Evolutionary conservation across 2,797 vertebrate genomes (phyloP).

Genomic region (Gambelia wislizenii): DNA sequence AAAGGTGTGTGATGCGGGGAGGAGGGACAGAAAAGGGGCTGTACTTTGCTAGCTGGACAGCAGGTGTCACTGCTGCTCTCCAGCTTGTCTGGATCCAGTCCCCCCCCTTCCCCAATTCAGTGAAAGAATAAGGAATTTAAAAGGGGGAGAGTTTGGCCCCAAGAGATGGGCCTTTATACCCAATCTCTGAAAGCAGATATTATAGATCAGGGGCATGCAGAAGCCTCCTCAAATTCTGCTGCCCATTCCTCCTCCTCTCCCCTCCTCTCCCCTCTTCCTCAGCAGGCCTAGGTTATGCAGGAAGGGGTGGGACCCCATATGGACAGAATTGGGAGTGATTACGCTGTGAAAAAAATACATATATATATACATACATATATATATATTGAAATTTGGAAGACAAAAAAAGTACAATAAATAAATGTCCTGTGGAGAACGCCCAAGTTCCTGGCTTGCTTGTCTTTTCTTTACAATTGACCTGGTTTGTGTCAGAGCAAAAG

Average conservation of each 20-base stretch:
- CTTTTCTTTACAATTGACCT: not conserved
- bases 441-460: constrained; percentile 27
- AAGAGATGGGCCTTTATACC: not conserved
- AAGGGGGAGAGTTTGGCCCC: not conserved
- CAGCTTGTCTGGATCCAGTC: not conserved
- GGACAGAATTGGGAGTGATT: constrained; percentile 42
- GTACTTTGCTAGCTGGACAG: not conserved
- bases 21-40: not conserved
- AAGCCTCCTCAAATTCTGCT: constrained; percentile 49
- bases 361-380: not conserved
- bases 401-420: constrained; percentile 76
- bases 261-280: constrained; percentile 42
- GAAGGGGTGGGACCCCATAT: not conserved
- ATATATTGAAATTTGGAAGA: constrained; percentile 8
- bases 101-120: not conserved
- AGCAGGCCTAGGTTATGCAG: constrained; percentile 30
- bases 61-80: constrained; percentile 40
- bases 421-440: constrained; percentile 70
- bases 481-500: not conserved
- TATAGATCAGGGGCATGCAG: constrained; percentile 43
- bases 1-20: not conserved
- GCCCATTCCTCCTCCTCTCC: constrained; percentile 54
- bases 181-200: constrained; percentile 44
- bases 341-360: constrained; percentile 63
- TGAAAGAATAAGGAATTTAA: no score